Evolutionary conservation across 2,113 vertebrate species (phyloP).

Genomic region (Trochalopteron elliotii): DNA sequence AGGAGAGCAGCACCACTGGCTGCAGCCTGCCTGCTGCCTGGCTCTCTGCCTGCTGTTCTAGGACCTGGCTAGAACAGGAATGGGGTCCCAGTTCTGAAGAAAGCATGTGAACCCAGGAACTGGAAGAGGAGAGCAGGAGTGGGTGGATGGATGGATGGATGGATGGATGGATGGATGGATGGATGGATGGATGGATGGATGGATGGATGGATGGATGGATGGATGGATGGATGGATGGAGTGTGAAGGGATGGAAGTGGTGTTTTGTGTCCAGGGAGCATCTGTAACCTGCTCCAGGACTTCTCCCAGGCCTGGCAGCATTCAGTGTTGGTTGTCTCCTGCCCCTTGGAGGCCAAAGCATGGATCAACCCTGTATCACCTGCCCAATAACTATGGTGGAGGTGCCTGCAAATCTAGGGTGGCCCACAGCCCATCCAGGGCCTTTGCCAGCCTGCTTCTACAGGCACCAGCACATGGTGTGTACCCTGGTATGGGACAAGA

Average conservation of each 20-base stretch:
- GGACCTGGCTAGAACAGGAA: not conserved
- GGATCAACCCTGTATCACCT: not conserved
- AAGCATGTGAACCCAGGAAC: not conserved
- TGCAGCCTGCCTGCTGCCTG: not conserved
- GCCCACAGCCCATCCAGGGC: not conserved
- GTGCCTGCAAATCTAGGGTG: not conserved
- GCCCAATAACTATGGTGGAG: not conserved
- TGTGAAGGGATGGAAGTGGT: not conserved
- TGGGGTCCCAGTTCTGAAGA: not conserved
- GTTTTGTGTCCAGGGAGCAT: not conserved
- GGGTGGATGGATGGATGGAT: not conserved
- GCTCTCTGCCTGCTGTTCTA: not conserved
- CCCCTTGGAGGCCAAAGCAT: not conserved
- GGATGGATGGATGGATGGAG: not conserved
- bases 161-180: not conserved
- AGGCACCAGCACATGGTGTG: not conserved
- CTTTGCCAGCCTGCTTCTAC: not conserved
- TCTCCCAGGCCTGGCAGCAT: not conserved
- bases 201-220: not conserved
- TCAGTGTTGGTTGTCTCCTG: not conserved
- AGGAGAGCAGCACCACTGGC: accelerated
- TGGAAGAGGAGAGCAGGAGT: not conserved
- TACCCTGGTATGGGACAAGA: not conserved
- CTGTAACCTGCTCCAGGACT: not conserved
- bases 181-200: not conserved